phyloP scores from a whole-genome alignment of 2,113 vertebrate genomes.

The Ovis canadensis region DNA sequence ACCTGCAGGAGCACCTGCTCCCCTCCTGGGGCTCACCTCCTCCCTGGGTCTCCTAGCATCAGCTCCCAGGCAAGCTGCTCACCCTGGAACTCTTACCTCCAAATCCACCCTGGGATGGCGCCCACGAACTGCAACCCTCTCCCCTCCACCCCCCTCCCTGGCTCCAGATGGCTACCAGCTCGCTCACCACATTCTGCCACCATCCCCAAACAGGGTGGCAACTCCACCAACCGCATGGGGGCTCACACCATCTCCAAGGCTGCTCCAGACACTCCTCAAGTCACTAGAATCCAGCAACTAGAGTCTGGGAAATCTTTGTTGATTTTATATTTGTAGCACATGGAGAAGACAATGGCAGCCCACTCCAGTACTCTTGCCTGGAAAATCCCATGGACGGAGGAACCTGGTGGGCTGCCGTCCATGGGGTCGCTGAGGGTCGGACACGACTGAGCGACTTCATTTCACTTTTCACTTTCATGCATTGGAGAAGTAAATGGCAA shows the following conservation, averaged over 20 bases:
- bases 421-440: too few relatives aligned
- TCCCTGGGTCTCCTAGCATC: background rate
- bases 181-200: background rate
- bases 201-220: background rate
- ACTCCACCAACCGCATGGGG: rapidly evolving
- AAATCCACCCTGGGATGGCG: background rate
- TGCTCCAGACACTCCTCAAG: background rate
- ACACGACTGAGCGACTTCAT: too few relatives aligned
- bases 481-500: too few relatives aligned
- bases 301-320: background rate
- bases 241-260: background rate
- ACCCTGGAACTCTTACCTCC: background rate
- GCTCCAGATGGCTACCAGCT: background rate
- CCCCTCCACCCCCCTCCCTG: background rate
- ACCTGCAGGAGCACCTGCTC: background rate
- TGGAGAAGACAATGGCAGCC: too few relatives aligned
- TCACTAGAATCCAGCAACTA: background rate
- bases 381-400: too few relatives aligned
- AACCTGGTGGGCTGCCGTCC: too few relatives aligned
- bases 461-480: too few relatives aligned
- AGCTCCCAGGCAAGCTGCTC: background rate
- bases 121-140: background rate
- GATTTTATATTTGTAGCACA: background rate
- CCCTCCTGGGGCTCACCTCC: background rate
- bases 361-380: too few relatives aligned